Conservation (phyloP, 1,140 invertebrate species). For the Centruroides sculpturatus region DNA sequence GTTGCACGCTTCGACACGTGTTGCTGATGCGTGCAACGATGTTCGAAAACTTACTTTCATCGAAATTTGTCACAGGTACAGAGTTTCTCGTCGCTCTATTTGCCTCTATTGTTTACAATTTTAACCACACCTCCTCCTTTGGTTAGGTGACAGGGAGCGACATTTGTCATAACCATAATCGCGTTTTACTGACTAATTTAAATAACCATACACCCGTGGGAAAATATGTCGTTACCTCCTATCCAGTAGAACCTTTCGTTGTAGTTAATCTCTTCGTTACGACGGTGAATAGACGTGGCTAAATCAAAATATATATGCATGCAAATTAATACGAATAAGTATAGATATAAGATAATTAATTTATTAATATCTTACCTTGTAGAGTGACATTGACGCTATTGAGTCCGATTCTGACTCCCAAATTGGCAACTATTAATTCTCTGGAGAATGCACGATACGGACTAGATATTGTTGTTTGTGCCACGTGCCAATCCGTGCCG, state of each 20-base stretch:
- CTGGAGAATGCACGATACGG: constrained; percentile 84
- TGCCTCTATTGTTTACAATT: no score
- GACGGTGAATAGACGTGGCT: constrained; percentile 7
- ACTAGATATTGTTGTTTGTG: constrained; percentile 60
- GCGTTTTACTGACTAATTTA: no score
- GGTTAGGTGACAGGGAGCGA: no score
- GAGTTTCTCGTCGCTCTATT: no score
- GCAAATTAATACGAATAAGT: not conserved
- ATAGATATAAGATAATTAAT: not conserved
- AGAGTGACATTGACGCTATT: constrained; percentile 92
- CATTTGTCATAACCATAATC: no score
- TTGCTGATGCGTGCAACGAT: no score
- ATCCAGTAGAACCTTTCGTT: constrained; percentile 91
- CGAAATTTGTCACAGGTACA: no score
- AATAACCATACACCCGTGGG: no score
- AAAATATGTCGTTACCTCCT: constrained; percentile 37
- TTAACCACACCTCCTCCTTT: no score
- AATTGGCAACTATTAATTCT: constrained; percentile 68
- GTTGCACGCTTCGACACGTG: no score
- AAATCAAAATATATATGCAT: constrained; percentile 1
- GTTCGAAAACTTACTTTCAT: no score
- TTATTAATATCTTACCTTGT: constrained; percentile 42
- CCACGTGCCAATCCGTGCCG: constrained; percentile 88
- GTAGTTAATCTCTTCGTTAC: constrained; percentile 68
- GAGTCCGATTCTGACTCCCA: constrained; percentile 83